Evolutionary conservation across 2,113 vertebrate species (phyloP), one percentile per base, ranked within the genome.

Genomic region (Catharus fuscescens): DNA sequence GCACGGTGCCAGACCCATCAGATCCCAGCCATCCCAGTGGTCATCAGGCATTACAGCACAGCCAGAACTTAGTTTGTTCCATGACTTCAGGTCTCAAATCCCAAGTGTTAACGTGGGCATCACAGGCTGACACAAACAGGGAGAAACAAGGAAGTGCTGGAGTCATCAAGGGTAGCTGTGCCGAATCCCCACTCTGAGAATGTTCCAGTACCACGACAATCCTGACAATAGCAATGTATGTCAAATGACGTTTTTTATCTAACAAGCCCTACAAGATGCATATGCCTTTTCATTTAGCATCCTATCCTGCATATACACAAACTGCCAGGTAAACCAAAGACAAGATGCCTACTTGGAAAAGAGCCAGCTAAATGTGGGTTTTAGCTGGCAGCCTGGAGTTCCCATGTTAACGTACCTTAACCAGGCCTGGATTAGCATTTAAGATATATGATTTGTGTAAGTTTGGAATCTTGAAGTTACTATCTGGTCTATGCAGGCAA

Each of bases 91-190:
- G 20, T 52, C 62, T 48, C 62, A 65, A 12, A 56, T 11, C 36
- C 34, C 12, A 1, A 0, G 3, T 40, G 29, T 48, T n/a, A 61
- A n/a, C 0, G 0, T 1, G 34, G 36, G 10, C 38, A 66, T 28
- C 57, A 20, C 52, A 60, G 56, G 50, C 66, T 93, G 65, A 25
- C 73, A 76, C 14, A 28, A 5, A 53, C 0, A 38, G 31, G 34
- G 36, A 82, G 61, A 76, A 71, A 90, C 23, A 45, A 60, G 44
- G 21, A 52, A 60, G 21, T 36, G 53, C 52, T 40, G 34, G 17
- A 47, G n/a, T 73, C 62, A 62, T 44, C 64, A 34, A 25, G 42
- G 6, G 6, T 29, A 38, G n/a, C 54, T 34, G 21, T 44, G 38
- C 34, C 59, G 65, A 29, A 48, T 48, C 36, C 31, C 42, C 2